Base-by-base conservation (phyloP, 2,888 invertebrate species). In the Schizotus pectinicornis region DNA sequence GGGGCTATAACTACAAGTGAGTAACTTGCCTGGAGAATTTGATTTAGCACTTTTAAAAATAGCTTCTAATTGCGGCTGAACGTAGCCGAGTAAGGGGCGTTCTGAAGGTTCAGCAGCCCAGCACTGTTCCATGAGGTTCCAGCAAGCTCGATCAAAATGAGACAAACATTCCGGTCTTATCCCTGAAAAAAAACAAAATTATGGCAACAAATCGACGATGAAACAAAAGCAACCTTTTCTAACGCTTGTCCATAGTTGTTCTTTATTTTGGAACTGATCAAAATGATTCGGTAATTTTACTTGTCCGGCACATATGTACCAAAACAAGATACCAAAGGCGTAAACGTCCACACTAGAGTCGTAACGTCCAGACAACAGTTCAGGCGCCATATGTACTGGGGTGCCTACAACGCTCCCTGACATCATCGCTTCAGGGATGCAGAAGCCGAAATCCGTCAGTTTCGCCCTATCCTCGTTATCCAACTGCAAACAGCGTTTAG, bases 371-470 rank as follows among this genome's bases (percentile, higher is more conserved):
- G 86, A 86, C 58, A 94, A 84, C 47, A 95, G 82, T 77, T 95
- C 94, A 0, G 95, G 95, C 7, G 94, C 94, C 94, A 95, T 94
- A 78, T 95, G 94, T 56, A 93, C 91, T 0, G 94, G 95, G 2
- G 91, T 91, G 41, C 91, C 94, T 14, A 94, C 94, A 59, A 94
- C 88, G 61, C 92, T 93, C 33, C 94, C 94, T 0, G 91, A 92
- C 86, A 95, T 91, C 85, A 94, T 92, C 1, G 94, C 92, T 75
- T 91, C 92, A 1, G 92, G 92, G 62, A 94, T 91, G 74, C 94
- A 94, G 81, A 95, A 95, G 0, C 94, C 94, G 14, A 95, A 85
- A 81, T 95, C 94, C 0, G 94, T 92, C 9, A 95, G 81, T 73
- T 93, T 89, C 0, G 91, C 94, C 39, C 93, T 84, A 72, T 89